Conservation (phyloP, 2,113 vertebrate species). For the Neolamprologus tretocephalus region DNA sequence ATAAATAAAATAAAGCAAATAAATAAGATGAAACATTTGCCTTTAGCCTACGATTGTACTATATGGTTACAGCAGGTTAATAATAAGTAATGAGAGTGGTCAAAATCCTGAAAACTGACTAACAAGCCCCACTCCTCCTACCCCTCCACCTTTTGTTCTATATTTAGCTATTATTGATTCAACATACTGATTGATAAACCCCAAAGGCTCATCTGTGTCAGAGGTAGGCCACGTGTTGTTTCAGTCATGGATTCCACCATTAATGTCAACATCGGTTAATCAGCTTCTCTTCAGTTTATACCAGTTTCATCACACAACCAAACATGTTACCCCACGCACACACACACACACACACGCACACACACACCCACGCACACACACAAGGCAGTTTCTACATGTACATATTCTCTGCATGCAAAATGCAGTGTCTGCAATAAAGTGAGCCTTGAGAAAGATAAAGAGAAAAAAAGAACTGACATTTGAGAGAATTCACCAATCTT, state of each 20-base stretch:
- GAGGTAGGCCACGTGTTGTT: not conserved
- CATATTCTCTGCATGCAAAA: not conserved
- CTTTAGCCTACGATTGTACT: not conserved
- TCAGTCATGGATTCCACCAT: not conserved
- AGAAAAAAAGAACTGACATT: not conserved
- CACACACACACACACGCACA: not conserved
- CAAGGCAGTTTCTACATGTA: not conserved
- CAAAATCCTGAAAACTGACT: not conserved
- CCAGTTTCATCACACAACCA: not conserved
- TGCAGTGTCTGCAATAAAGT: not conserved
- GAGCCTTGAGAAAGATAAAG: not conserved
- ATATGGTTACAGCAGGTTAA: not conserved
- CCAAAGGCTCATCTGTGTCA: not conserved
- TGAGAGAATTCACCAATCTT: not conserved
- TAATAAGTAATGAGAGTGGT: not conserved
- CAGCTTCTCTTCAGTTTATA: conserved; percentile 6
- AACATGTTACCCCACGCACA: not conserved
- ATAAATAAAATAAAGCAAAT: not conserved
- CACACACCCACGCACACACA: not conserved
- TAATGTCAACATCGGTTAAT: conserved; percentile 34
- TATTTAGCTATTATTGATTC: not conserved
- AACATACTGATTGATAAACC: not conserved
- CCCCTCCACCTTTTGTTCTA: not conserved
- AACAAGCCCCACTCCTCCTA: not conserved
- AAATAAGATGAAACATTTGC: not conserved